Base-by-base conservation (phyloP, 2,113 vertebrate species). In the Tringa solitaria region DNA sequence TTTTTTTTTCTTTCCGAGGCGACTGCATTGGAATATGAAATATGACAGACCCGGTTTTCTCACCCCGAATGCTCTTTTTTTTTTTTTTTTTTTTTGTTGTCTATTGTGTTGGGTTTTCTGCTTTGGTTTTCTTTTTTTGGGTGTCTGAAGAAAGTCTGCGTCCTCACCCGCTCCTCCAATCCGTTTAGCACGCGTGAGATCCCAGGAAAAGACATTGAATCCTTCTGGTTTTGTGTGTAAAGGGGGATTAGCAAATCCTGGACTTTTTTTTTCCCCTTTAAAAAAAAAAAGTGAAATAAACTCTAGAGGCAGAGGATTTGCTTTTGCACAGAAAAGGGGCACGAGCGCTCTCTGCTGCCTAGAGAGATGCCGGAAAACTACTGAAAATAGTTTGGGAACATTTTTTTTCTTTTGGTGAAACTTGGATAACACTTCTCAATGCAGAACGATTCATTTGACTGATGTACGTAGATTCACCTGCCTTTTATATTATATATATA, bases 301-400 rank as follows among this genome's bases (percentile, higher is more conserved):
- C 97, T 98, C 97, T 97, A 97, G 87, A 92, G 97, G 97, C 96
- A 98, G 97, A 97, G 98, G 96, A 97, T 91, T 97, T 95, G 84
- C 96, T 96, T 97, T 97, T 97, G 97, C 97, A 97, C 95, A 96
- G 92, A 68, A 61, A 78, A 95, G 89, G 92, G 87, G 84, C 82
- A 46, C 35, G 92, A 93, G 96, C 93, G 89, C 97, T 95, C 93
- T 96, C 97, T 97, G 96, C 97, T 96, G 97, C 75, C 96, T 95
- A 84, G 54, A 90, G 91, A 95, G 95, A 90, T 90, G 95, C 96
- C 95, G 94, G 96, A 94, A 97, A 96, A 97, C 97, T 97, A 96
- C 96, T 97, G 96, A 97, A 93, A 90, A 93, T 45, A 94, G 85
- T 93, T 94, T 84, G 95, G 91, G 80, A 95, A 93, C 95, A 89